A percentile compares a stretch with the other conserved stretches of the same genome.
phyloP scores from a whole-genome alignment of 2,888 invertebrate species.

The Plusia festucae region DNA sequence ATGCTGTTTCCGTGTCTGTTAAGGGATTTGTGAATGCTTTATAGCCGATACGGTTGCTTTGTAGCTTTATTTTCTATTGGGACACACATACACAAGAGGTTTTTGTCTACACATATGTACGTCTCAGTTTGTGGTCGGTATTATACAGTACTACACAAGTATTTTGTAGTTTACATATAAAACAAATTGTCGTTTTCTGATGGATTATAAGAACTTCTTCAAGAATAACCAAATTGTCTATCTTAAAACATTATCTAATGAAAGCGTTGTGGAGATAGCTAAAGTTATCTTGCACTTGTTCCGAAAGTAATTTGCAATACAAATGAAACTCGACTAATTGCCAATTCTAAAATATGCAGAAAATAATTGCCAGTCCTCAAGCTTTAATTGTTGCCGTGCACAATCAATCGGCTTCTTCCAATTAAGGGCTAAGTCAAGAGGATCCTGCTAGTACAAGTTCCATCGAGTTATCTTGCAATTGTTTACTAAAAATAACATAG shows the following conservation, averaged over 20 bases:
- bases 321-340: conserved; percentile 21
- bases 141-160: not conserved
- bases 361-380: conserved; percentile 34
- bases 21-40: conserved; percentile 48
- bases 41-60: conserved; percentile 41
- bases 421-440: conserved; percentile 9
- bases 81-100: conserved; percentile 18
- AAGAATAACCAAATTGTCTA: not conserved
- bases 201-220: not conserved
- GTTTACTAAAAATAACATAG: not conserved
- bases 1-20: conserved; percentile 51
- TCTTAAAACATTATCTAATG: not conserved
- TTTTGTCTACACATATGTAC: not conserved
- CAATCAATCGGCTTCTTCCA: conserved; percentile 10
- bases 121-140: not conserved
- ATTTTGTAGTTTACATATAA: not conserved
- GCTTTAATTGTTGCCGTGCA: conserved; percentile 13
- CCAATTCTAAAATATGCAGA: conserved; percentile 26
- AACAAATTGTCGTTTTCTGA: not conserved
- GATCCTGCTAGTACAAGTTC: not conserved
- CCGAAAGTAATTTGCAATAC: conserved; percentile 25
- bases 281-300: not conserved
- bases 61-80: conserved; percentile 23
- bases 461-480: not conserved
- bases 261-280: not conserved